Evolutionary conservation across 1,140 invertebrate genomes (phyloP), one percentile per base, ranked within the genome.

Genomic region (Triops longicaudatus): DNA sequence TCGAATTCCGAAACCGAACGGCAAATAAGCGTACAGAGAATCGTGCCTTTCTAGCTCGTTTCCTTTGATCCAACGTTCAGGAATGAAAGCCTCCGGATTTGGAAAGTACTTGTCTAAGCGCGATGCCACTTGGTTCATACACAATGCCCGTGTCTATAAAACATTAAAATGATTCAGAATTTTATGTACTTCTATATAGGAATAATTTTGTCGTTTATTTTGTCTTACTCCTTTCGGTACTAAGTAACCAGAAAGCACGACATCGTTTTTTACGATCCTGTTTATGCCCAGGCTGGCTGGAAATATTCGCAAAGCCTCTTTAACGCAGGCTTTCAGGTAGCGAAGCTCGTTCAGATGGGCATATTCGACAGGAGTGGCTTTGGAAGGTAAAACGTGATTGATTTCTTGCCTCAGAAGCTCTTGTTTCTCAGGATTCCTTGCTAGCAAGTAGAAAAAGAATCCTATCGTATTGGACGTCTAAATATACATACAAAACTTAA

Each of bases 251-350:
- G 80, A 80, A 1, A 85, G 42, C 11, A 80, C 80, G 0, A 83
- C 78, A 75, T 84, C 82, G 27, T 80, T 74, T 17, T 79, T 78
- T 12, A 82, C 78, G 11, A 81, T 79, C 73, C 84, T 74, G 1
- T 80, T 79, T 12, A 81, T 81, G 0, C 83, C 83, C 28, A 79
- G 78, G 10, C 81, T 82, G 26, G 81, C 80, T 7, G 84, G 83
- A 63, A 91, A 86, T 42, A 97, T 81, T 78, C 84, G 82, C 43
- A 88, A 85, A 2, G 87, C 84, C 82, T 91, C 90, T 81, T 90
- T 90, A 22, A 91, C 84, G 77, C 88, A 89, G 12, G 89, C 90
- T 78, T 87, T 88, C 2, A 91, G 79, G 80, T 91, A 91, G 12
- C 78, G 81, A 80, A 84, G 79, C 12, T 82, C 78, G 1, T 79